Conservation (phyloP, 2,797 vertebrate genomes). For the Yasuhikotakia modesta region DNA sequence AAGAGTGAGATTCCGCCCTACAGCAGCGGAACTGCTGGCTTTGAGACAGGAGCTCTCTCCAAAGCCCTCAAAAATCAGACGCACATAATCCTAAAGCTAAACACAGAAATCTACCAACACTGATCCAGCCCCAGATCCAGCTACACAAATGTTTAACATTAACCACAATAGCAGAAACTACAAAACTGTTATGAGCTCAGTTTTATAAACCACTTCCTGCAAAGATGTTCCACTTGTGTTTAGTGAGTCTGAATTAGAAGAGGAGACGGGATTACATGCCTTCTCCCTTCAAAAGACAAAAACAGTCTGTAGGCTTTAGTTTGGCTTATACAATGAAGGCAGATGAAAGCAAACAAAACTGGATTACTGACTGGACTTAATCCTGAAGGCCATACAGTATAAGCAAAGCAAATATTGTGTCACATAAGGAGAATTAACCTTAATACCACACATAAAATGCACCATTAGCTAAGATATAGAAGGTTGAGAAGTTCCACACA, state of each 20-base stretch:
- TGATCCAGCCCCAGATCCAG: conserved; percentile 23
- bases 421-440: conserved; percentile 8
- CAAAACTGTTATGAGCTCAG: conserved; percentile 19
- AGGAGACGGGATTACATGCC: conserved; percentile 33
- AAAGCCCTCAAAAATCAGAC: conserved; percentile 5
- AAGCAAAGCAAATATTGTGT: not conserved
- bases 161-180: conserved; percentile 22
- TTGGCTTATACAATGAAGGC: conserved; percentile 26
- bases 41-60: not conserved
- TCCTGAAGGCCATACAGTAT: conserved; percentile 1
- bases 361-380: conserved; percentile 47
- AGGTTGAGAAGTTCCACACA: too few species aligned
- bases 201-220: conserved; percentile 12
- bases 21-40: conserved; percentile 6
- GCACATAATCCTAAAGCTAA: conserved; percentile 24
- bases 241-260: conserved; percentile 13
- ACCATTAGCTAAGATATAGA: not conserved
- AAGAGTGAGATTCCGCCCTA: conserved; percentile 13
- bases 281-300: conserved; percentile 25
- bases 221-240: conserved; percentile 30
- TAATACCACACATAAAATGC: not conserved
- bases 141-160: conserved; percentile 17
- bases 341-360: conserved; percentile 40
- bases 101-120: conserved; percentile 2
- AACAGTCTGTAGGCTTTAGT: conserved; percentile 36